A percentile compares a stretch with the other conserved stretches of the same genome.
These are phyloP conservation scores for Montipora cactus DNA, from an alignment of 64 coral and sea anemone genomes.

Conservation along the genomic window DNA sequence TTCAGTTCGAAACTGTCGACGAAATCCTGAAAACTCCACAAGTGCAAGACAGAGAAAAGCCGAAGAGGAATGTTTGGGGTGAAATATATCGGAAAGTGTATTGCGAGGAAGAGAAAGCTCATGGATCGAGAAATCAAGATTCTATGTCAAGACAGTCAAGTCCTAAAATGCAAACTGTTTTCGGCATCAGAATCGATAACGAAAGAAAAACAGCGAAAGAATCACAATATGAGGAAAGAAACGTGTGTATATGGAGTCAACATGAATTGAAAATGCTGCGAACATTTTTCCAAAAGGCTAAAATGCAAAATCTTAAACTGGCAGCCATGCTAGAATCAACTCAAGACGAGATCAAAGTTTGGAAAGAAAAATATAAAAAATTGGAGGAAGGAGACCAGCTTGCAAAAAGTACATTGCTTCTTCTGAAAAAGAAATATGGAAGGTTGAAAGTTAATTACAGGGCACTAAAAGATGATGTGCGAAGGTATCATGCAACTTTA, in stretches of 20 bases:
- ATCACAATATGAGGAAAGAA: not conserved
- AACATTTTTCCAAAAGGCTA: slow-evolving; percentile 80
- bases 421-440: slow-evolving; percentile 78
- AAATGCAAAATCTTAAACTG: slow-evolving; percentile 85
- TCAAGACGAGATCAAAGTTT: slow-evolving; percentile 19
- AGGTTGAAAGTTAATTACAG: slow-evolving; percentile 88
- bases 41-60: slow-evolving; percentile 20
- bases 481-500: slow-evolving; percentile 70
- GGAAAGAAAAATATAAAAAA: slow-evolving; percentile 48
- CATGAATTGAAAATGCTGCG: slow-evolving; percentile 73
- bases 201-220: not conserved
- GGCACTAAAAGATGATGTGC: slow-evolving; percentile 88
- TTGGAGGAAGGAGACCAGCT: slow-evolving; percentile 11
- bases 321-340: slow-evolving; percentile 63
- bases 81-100: slow-evolving; percentile 76
- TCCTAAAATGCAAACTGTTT: not conserved
- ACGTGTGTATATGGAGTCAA: slow-evolving; percentile 74
- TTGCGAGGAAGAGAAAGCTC: slow-evolving; percentile 20
- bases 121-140: not conserved
- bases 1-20: slow-evolving; percentile 64
- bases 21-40: slow-evolving; percentile 28
- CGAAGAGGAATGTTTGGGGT: not conserved
- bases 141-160: no score
- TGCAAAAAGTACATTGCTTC: slow-evolving; percentile 46
- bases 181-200: not conserved